Percentiles rank a stretch among this genome's conserved stretches.
Evolutionary conservation across 2,113 vertebrate genomes (phyloP).

Genomic region (Strix uralensis): DNA sequence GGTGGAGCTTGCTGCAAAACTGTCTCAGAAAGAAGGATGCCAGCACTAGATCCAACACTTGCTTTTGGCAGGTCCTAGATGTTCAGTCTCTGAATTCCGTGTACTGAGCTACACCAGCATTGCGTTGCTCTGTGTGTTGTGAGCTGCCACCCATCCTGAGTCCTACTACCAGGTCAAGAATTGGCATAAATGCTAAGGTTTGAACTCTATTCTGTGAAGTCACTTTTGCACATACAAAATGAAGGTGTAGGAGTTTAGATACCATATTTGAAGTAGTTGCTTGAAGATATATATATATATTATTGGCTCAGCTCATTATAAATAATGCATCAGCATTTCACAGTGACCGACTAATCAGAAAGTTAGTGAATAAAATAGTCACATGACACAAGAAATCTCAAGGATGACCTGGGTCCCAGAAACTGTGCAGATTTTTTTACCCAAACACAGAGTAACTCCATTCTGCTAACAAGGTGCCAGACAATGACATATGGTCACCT

Average conservation of each 20-base stretch:
- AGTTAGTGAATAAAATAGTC: background rate
- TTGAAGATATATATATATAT: background rate
- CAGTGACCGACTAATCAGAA: background rate
- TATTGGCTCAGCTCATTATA: background rate
- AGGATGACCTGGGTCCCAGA: background rate
- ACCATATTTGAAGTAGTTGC: background rate
- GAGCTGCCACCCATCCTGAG: background rate
- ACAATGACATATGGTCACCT: conserved; percentile 4
- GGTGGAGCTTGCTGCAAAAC: conserved; percentile 11
- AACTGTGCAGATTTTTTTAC: background rate
- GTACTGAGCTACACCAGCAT: background rate
- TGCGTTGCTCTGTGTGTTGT: background rate
- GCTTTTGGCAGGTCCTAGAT: conserved; percentile 6
- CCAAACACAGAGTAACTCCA: background rate
- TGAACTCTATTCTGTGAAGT: background rate
- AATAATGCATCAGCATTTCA: background rate
- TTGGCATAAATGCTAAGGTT: background rate
- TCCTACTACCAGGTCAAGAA: background rate
- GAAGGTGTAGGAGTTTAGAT: background rate
- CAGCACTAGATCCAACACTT: background rate
- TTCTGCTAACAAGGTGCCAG: background rate
- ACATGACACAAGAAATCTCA: background rate
- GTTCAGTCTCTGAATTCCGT: background rate
- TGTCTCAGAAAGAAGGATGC: background rate
- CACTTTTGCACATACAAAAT: background rate